These are phyloP conservation scores for Nestor notabilis DNA, from an alignment of 2,113 vertebrate genomes.

Conservation along the genomic window DNA sequence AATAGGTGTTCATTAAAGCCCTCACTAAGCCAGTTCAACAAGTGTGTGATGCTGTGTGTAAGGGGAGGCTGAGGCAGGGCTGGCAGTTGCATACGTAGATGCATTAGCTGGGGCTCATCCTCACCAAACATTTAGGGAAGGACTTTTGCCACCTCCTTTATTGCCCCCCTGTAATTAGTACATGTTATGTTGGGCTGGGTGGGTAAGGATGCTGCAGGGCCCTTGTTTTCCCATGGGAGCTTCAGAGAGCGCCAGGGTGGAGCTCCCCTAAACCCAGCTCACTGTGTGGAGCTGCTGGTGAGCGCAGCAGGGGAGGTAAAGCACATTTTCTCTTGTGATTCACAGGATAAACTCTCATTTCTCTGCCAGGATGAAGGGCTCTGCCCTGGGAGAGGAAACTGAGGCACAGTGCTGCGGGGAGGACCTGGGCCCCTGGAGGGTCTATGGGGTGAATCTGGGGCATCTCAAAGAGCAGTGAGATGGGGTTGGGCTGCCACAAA, in stretches of 20 bases:
- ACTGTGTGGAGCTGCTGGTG: background rate
- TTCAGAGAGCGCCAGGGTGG: background rate
- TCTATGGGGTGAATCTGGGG: background rate
- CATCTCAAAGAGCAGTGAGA: background rate
- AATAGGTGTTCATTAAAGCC: accelerated
- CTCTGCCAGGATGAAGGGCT: background rate
- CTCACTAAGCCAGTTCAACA: accelerated
- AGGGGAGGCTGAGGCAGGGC: background rate
- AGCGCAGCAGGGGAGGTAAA: background rate
- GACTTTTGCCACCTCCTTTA: background rate
- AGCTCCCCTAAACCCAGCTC: background rate
- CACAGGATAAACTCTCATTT: background rate
- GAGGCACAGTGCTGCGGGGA: accelerated
- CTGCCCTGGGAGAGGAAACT: background rate
- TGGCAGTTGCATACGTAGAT: background rate
- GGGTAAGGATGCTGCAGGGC: background rate
- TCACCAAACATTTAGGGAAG: accelerated
- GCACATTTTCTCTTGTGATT: accelerated
- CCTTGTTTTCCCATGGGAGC: accelerated
- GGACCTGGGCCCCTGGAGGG: accelerated
- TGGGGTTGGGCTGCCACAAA: background rate
- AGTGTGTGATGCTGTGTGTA: accelerated
- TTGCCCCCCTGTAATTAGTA: background rate
- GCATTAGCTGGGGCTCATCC: accelerated
- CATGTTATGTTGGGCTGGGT: background rate